Evolutionary conservation across 1,140 invertebrate species (phyloP).

Genomic region (Brachionus plicatilis): DNA sequence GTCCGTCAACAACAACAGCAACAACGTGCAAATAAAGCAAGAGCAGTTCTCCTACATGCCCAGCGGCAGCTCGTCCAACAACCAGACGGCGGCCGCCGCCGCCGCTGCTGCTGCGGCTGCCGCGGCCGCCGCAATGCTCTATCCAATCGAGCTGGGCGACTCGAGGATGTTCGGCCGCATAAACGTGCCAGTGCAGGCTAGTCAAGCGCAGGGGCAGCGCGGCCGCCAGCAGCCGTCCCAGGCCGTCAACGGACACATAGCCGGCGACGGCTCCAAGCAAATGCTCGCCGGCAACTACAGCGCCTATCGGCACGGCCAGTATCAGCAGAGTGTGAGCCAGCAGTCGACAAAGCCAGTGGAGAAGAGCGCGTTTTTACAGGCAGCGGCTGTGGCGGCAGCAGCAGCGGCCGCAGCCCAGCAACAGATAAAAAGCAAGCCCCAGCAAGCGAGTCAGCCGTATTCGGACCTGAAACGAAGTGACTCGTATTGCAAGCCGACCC

Average conservation of each 20-base stretch:
- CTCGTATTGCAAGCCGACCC: background rate
- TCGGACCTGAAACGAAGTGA: background rate
- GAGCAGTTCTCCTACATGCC: slow-evolving; percentile 21
- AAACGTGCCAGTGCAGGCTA: background rate
- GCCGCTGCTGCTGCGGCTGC: slow-evolving; percentile 11
- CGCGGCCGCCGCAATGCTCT: slow-evolving; percentile 33
- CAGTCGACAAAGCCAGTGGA: background rate
- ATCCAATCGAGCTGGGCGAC: slow-evolving; percentile 32
- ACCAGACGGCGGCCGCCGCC: background rate
- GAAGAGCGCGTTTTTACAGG: slow-evolving; percentile 20
- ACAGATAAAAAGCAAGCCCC: background rate
- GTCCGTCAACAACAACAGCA: background rate
- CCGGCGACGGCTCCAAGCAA: background rate
- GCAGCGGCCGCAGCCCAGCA: slow-evolving; percentile 5
- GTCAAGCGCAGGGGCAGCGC: background rate
- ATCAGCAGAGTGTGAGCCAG: background rate
- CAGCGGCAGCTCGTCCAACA: background rate
- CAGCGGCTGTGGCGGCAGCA: slow-evolving; percentile 7
- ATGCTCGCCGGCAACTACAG: background rate
- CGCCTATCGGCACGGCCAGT: background rate
- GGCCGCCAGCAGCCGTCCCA: background rate
- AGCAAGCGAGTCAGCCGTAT: background rate
- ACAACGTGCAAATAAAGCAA: slow-evolving; percentile 15
- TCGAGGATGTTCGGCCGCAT: slow-evolving; percentile 37
- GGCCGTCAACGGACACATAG: background rate